These are phyloP conservation scores for Hepsetus odoe DNA, from an alignment of 2,113 vertebrate genomes.

Conservation along the genomic window DNA sequence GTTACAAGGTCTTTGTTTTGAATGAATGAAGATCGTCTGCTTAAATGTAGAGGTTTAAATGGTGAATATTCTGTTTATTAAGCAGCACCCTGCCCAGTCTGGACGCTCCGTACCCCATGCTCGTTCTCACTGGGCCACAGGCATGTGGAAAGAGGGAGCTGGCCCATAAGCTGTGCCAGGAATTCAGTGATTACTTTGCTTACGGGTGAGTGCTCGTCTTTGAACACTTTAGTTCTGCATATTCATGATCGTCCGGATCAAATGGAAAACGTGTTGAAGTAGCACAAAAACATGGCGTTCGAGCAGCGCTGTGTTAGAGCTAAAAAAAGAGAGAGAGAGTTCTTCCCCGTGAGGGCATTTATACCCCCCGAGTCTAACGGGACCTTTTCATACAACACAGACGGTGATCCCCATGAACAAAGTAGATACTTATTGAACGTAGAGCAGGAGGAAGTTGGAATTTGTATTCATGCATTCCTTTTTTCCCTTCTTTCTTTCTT, in stretches of 20 bases:
- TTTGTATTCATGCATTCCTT: background rate
- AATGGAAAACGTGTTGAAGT: background rate
- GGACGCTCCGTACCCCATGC: constrained; percentile 85
- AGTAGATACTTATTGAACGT: too few species aligned
- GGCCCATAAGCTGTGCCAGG: constrained; percentile 82
- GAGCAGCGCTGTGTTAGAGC: background rate
- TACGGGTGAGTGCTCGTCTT: constrained; percentile 79
- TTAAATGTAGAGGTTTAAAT: background rate
- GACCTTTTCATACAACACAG: too few species aligned
- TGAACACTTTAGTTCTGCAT: background rate
- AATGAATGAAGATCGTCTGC: too few species aligned
- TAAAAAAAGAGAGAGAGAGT: background rate
- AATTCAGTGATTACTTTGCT: constrained; percentile 84
- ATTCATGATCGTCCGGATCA: background rate
- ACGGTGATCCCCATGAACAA: too few species aligned
- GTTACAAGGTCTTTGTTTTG: background rate
- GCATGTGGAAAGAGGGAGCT: constrained; percentile 87
- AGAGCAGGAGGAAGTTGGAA: too few species aligned
- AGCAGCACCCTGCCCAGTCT: constrained; percentile 80
- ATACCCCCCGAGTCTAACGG: too few species aligned
- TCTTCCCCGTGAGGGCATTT: background rate
- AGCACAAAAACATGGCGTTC: background rate
- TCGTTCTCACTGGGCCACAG: constrained; percentile 86
- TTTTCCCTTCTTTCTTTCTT: constrained; percentile 33
- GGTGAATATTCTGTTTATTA: constrained; percentile 22